phyloP scores from a whole-genome alignment of 2,888 invertebrate genomes.

The Teleogryllus oceanicus region DNA sequence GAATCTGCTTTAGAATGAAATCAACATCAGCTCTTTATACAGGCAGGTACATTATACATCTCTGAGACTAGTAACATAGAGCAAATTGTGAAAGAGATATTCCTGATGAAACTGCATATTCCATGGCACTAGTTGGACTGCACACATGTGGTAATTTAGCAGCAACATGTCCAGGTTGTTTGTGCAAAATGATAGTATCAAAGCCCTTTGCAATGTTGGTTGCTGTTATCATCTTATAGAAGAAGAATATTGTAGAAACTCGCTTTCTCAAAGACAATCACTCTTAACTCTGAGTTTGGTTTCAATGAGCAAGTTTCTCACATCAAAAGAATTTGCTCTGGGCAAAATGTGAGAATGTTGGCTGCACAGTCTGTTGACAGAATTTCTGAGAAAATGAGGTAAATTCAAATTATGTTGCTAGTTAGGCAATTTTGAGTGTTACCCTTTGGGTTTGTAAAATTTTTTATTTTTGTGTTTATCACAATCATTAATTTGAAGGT shows the following conservation, averaged over 20 bases:
- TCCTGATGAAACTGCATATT: neutral
- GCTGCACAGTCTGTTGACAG: slow-evolving; percentile 80
- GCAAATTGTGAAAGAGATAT: slow-evolving; percentile 43
- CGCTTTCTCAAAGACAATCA: slow-evolving; percentile 45
- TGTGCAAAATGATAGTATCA: slow-evolving; percentile 52
- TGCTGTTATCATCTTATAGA: slow-evolving; percentile 85
- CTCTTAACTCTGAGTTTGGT: slow-evolving; percentile 47
- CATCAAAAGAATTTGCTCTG: slow-evolving; percentile 51
- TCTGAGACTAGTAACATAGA: slow-evolving; percentile 57
- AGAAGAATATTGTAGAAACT: slow-evolving; percentile 52
- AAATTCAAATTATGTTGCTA: neutral
- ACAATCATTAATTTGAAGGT: too few species aligned
- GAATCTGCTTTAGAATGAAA: too few species aligned
- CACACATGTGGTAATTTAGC: slow-evolving; percentile 88
- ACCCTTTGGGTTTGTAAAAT: too few species aligned
- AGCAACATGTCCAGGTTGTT: slow-evolving; percentile 66
- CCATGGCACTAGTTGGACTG: slow-evolving; percentile 59
- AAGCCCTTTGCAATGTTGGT: slow-evolving; percentile 72
- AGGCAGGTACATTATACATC: slow-evolving; percentile 61
- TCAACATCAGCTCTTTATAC: slow-evolving; percentile 45
- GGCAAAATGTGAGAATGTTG: slow-evolving; percentile 80
- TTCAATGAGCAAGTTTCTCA: slow-evolving; percentile 66
- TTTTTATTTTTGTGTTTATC: too few species aligned
- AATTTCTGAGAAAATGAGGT: slow-evolving; percentile 47
- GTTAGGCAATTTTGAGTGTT: neutral